A percentile compares a stretch with the other conserved stretches of the same genome.
These are phyloP conservation scores for Vicugna pacos DNA, from an alignment of 2,113 vertebrate species.

Conservation along the genomic window DNA sequence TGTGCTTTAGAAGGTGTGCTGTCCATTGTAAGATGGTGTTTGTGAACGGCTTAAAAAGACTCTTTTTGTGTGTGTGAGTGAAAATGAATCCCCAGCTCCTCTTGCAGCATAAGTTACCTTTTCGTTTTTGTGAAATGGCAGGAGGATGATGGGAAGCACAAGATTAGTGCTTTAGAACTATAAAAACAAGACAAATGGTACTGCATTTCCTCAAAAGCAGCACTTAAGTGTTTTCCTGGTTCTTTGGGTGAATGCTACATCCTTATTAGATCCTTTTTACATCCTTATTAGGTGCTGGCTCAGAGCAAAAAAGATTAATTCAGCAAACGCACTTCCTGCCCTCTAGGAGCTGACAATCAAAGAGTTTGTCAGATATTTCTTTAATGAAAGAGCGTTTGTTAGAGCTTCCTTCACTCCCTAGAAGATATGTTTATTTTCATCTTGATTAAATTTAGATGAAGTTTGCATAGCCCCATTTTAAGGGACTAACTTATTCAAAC, in stretches of 20 bases:
- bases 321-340: slow-evolving; percentile 25
- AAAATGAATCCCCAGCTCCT: slow-evolving; percentile 53
- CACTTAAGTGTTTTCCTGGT: slow-evolving; percentile 16
- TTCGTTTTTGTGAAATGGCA: slow-evolving; percentile 61
- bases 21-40: not conserved
- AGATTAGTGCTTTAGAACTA: slow-evolving; percentile 35
- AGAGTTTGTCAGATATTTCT: slow-evolving; percentile 15
- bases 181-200: slow-evolving; percentile 25
- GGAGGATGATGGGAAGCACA: not conserved
- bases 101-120: slow-evolving; percentile 26
- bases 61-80: not conserved
- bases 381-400: slow-evolving; percentile 53
- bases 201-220: not conserved
- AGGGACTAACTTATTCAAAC: slow-evolving; percentile 59
- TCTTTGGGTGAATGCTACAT: not conserved
- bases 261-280: not conserved
- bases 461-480: slow-evolving; percentile 28
- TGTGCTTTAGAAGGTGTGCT: slow-evolving; percentile 33
- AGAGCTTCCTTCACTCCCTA: slow-evolving; percentile 54
- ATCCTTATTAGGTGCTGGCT: not conserved
- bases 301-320: slow-evolving; percentile 51
- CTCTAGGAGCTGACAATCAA: slow-evolving; percentile 60
- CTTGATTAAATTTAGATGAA: slow-evolving; percentile 61
- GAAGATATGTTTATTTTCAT: slow-evolving; percentile 63
- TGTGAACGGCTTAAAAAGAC: slow-evolving; percentile 22